phyloP scores from a whole-genome alignment of 2,797 vertebrate species.

The Macropodus opercularis region DNA sequence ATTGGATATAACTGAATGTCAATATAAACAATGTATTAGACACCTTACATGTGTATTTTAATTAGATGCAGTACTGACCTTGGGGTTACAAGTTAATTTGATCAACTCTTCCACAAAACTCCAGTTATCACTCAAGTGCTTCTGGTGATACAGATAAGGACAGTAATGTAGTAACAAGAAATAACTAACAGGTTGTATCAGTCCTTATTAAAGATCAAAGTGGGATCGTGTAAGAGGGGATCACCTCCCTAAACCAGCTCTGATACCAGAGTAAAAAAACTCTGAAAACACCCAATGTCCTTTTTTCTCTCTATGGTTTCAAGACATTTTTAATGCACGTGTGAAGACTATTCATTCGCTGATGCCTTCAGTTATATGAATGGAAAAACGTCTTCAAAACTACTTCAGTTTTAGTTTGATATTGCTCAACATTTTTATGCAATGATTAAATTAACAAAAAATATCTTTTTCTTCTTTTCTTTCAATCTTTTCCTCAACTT shows the following conservation, averaged over 20 bases:
- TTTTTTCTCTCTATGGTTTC: background rate
- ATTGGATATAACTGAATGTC: background rate
- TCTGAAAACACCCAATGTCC: no score
- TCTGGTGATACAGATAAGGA: slow-evolving; percentile 76
- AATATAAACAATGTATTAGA: background rate
- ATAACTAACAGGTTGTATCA: background rate
- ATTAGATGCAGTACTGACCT: slow-evolving; percentile 75
- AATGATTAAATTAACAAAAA: background rate
- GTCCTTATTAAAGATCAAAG: background rate
- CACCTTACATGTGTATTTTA: background rate
- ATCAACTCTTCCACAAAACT: slow-evolving; percentile 89
- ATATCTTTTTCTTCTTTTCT: no score
- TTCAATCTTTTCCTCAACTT: no score
- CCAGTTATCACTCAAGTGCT: slow-evolving; percentile 89
- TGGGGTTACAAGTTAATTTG: slow-evolving; percentile 85
- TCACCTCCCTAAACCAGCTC: no score
- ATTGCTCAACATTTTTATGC: background rate
- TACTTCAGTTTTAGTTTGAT: no score
- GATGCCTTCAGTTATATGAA: no score
- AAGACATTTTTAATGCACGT: background rate
- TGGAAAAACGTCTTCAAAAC: no score
- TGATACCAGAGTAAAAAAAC: no score
- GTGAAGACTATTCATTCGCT: slow-evolving; percentile 6
- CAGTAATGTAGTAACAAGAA: no score
- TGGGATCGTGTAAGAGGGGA: background rate